These are phyloP conservation scores for Remorina albescens DNA, from an alignment of 2,797 vertebrate genomes.

Conservation along the genomic window DNA sequence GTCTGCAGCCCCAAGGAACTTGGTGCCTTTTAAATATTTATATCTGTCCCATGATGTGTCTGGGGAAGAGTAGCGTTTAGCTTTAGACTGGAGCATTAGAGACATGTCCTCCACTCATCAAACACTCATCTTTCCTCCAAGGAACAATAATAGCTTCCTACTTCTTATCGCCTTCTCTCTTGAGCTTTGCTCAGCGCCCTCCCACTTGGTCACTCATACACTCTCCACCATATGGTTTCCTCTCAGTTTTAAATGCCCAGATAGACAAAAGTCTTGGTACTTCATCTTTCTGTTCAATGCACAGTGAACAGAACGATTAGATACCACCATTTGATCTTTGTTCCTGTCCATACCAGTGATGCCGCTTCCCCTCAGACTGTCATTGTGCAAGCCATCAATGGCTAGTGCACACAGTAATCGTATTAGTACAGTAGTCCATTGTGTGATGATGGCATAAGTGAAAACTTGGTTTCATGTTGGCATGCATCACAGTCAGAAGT, in stretches of 20 bases:
- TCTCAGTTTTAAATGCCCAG: slow-evolving; percentile 18
- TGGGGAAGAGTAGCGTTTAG: slow-evolving; percentile 35
- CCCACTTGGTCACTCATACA: slow-evolving; percentile 27
- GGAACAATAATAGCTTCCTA: slow-evolving; percentile 31
- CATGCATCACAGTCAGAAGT: slow-evolving; percentile 37
- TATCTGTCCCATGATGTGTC: slow-evolving; percentile 48
- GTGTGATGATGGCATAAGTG: slow-evolving; percentile 43
- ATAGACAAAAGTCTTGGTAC: slow-evolving; percentile 9
- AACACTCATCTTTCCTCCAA: slow-evolving; percentile 48
- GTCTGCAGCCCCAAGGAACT: slow-evolving; percentile 20
- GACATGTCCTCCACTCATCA: slow-evolving; percentile 48
- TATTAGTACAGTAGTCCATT: slow-evolving; percentile 27
- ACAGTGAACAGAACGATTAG: slow-evolving; percentile 6
- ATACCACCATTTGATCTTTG: slow-evolving; percentile 14
- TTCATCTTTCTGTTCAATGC: slow-evolving; percentile 11
- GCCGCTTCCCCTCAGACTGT: slow-evolving; percentile 6
- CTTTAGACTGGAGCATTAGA: slow-evolving; percentile 50
- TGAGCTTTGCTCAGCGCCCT: slow-evolving; percentile 33
- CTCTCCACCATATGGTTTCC: slow-evolving; percentile 22
- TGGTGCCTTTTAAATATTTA: slow-evolving; percentile 60
- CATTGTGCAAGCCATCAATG: slow-evolving; percentile 21
- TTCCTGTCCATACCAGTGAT: slow-evolving; percentile 6
- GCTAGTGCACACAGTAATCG: slow-evolving; percentile 1
- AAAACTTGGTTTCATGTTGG: slow-evolving; percentile 43
- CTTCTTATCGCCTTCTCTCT: slow-evolving; percentile 25